Evolutionary conservation across 2,113 vertebrate genomes (phyloP).

Genomic region (Myiagra hebetior): DNA sequence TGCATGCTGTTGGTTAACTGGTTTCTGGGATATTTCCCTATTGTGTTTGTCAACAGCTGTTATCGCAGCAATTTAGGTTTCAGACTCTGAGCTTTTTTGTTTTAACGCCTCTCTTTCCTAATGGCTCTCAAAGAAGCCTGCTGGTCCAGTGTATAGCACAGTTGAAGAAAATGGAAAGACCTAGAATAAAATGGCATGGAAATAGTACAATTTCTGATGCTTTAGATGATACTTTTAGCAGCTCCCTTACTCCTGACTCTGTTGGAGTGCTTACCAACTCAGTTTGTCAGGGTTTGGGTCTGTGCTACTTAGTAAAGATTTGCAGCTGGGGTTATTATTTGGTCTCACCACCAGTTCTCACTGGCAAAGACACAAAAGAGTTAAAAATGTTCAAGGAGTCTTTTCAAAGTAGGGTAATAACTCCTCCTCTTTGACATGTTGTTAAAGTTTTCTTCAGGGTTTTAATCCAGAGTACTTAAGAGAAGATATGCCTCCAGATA

Average conservation of each 20-base stretch:
- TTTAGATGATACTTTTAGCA: background rate
- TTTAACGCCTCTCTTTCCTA: background rate
- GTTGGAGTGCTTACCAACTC: background rate
- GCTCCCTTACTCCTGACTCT: background rate
- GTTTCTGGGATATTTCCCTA: background rate
- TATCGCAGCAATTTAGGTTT: background rate
- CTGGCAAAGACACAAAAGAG: background rate
- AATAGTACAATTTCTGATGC: background rate
- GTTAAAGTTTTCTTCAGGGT: background rate
- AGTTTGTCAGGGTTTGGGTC: background rate
- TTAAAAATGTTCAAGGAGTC: background rate
- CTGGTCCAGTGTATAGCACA: background rate
- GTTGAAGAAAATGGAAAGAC: background rate
- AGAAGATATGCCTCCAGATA: background rate
- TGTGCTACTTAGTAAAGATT: background rate
- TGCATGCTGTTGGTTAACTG: background rate
- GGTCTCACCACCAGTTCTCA: background rate
- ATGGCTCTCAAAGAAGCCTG: background rate
- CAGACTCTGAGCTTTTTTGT: background rate
- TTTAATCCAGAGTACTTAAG: background rate
- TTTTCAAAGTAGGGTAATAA: background rate
- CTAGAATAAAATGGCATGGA: background rate
- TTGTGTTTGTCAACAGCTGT: background rate
- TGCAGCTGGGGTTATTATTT: background rate
- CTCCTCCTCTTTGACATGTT: background rate